Evolutionary conservation across 2,888 invertebrate species (phyloP).

Genomic region (Cepaea hortensis): DNA sequence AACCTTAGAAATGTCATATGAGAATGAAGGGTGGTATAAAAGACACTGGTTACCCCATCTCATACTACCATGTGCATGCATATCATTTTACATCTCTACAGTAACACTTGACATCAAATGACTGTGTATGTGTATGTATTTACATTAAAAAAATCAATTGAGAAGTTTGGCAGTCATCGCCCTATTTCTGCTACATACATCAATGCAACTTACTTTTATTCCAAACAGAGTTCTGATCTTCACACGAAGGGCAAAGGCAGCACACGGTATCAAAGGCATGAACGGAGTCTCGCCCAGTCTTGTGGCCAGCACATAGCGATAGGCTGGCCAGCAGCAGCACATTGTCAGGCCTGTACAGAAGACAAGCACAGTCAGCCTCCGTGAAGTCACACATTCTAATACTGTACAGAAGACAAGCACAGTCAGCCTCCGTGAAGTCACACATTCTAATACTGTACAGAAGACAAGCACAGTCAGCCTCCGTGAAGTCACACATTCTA

Average conservation of each 20-base stretch:
- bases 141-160: too few species aligned
- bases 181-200: background rate
- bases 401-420: background rate
- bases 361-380: background rate
- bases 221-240: slow-evolving; percentile 69
- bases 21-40: too few species aligned
- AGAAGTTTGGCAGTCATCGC: too few species aligned
- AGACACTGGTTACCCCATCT: too few species aligned
- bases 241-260: slow-evolving; percentile 66
- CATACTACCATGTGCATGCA: too few species aligned
- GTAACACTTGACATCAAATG: too few species aligned
- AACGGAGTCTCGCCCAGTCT: slow-evolving; percentile 69
- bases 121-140: too few species aligned
- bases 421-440: background rate
- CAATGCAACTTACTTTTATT: slow-evolving; percentile 61
- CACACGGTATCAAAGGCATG: slow-evolving; percentile 70
- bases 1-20: too few species aligned
- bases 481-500: background rate
- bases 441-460: background rate
- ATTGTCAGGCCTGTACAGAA: slow-evolving; percentile 34
- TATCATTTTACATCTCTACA: too few species aligned
- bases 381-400: background rate
- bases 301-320: slow-evolving; percentile 65
- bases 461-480: background rate
- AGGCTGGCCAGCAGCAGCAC: slow-evolving; percentile 67